Percentiles rank a stretch among this genome's conserved stretches.
Conservation (phyloP, 1,140 invertebrate species). For the Nilaparvata lugens region DNA sequence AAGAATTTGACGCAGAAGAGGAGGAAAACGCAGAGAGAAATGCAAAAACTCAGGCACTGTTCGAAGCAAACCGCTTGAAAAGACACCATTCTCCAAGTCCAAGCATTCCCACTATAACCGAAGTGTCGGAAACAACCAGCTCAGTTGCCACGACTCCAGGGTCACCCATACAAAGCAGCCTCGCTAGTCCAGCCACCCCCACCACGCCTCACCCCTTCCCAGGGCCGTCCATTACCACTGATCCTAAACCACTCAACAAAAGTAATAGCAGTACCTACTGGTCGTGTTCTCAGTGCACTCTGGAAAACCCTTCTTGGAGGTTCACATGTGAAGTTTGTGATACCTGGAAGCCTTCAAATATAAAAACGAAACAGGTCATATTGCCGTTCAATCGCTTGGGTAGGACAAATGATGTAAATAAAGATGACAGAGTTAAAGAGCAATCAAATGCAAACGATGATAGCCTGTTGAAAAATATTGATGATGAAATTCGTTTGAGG, state of each 20-base stretch:
- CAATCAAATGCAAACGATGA: background rate
- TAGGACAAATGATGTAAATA: background rate
- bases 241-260: background rate
- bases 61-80: conserved; percentile 22
- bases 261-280: conserved; percentile 26
- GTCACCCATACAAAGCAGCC: conserved; percentile 17
- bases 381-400: too few species aligned
- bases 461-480: background rate
- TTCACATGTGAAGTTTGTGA: conserved; percentile 46
- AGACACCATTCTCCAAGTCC: conserved; percentile 29
- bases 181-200: background rate
- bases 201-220: background rate
- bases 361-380: background rate
- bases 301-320: conserved; percentile 45
- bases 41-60: conserved; percentile 27
- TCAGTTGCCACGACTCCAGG: conserved; percentile 28
- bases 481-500: background rate
- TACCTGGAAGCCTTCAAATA: conserved; percentile 24
- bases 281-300: conserved; percentile 43
- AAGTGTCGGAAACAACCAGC: conserved; percentile 31
- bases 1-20: conserved; percentile 14
- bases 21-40: conserved; percentile 21
- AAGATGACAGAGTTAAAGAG: background rate
- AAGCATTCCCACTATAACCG: conserved; percentile 32
- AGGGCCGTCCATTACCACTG: background rate